Conservation (phyloP, 1,140 invertebrate genomes). For the Nomia melanderi region DNA sequence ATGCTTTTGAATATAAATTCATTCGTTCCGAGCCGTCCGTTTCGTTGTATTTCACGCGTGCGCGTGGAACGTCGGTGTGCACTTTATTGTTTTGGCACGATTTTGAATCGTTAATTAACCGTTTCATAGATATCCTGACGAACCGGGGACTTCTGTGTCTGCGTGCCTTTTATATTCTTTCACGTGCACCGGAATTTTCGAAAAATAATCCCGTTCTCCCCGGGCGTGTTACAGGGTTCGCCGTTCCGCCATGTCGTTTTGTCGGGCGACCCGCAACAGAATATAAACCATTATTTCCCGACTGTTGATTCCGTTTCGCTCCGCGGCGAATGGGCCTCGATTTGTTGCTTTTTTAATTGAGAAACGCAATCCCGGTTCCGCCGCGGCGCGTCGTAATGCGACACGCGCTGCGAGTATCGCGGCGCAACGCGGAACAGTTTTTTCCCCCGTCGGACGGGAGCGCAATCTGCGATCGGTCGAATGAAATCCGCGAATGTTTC, state of each 20-base stretch:
- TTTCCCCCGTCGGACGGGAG: not conserved
- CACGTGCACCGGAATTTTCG: no score
- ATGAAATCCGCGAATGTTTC: not conserved
- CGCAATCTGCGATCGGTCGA: not conserved
- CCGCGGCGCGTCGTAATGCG: not conserved
- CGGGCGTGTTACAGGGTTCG: not conserved
- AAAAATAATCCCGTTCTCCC: no score
- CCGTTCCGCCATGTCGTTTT: not conserved
- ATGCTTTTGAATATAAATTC: no score
- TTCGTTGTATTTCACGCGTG: no score
- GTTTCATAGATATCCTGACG: no score
- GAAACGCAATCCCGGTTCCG: not conserved
- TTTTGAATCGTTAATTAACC: no score
- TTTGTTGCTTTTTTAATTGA: slow-evolving; percentile 3
- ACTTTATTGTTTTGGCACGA: no score
- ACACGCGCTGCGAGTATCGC: not conserved
- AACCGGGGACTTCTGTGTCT: no score
- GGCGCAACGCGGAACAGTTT: not conserved
- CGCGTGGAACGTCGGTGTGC: no score
- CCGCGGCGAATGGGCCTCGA: not conserved
- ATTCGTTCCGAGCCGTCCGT: no score
- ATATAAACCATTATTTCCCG: not conserved
- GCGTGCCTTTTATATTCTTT: no score
- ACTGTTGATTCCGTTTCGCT: not conserved
- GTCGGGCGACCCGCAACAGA: not conserved